Evolutionary conservation across 2,888 invertebrate species (phyloP).

Genomic region (Eupsilia transversa): DNA sequence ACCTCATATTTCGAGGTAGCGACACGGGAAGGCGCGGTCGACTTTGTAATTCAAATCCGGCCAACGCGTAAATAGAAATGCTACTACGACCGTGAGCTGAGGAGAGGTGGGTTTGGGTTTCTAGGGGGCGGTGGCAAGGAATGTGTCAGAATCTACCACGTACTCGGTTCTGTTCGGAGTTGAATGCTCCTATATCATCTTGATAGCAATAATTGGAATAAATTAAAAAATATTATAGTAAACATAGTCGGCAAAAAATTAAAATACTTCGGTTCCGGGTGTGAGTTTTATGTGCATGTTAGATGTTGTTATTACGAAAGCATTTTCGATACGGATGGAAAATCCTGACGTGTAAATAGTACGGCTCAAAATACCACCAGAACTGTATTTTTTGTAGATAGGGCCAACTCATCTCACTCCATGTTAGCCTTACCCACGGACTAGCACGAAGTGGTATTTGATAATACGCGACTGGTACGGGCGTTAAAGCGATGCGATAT

Average conservation of each 20-base stretch:
- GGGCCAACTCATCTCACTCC: background rate
- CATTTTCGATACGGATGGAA: background rate
- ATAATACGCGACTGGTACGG: conserved; percentile 61
- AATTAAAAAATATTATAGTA: background rate
- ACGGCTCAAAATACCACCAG: background rate
- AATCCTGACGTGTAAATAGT: background rate
- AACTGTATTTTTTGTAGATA: background rate
- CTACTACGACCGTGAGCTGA: conserved; percentile 17
- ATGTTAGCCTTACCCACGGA: background rate
- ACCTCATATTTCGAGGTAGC: conserved; percentile 71
- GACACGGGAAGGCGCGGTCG: conserved; percentile 78
- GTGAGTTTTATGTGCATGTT: background rate
- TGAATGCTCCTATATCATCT: background rate
- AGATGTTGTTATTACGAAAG: background rate
- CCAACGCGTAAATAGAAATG: conserved; percentile 65
- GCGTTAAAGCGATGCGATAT: conserved; percentile 83
- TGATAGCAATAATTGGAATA: background rate
- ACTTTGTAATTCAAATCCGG: conserved; percentile 89
- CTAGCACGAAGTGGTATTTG: conserved; percentile 13
- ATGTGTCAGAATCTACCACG: conserved; percentile 5
- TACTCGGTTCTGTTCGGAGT: background rate
- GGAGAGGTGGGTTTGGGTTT: conserved; percentile 18
- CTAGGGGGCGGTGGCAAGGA: background rate
- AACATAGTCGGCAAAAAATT: background rate
- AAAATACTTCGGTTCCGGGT: background rate